These are phyloP conservation scores for Tachysurus vachellii DNA, from an alignment of 2,113 vertebrate species.

Conservation along the genomic window DNA sequence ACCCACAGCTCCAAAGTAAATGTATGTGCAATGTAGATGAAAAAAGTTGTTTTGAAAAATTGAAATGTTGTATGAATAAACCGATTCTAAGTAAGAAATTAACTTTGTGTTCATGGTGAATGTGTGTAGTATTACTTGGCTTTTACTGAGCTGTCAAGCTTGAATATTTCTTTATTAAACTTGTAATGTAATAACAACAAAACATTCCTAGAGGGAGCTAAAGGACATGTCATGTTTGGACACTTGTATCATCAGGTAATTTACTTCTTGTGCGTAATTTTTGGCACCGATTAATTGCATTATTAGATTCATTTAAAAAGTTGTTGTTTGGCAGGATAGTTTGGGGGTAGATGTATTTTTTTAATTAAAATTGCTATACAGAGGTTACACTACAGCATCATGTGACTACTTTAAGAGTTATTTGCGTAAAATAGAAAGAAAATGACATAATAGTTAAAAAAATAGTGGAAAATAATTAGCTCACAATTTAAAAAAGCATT, in stretches of 20 bases:
- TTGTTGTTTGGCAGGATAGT: background rate
- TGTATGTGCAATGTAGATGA: constrained; percentile 38
- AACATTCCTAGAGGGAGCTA: constrained; percentile 56
- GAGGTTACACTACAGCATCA: too few species aligned
- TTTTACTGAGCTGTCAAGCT: background rate
- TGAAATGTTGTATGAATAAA: constrained; percentile 43
- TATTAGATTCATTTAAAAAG: background rate
- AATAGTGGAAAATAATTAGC: too few species aligned
- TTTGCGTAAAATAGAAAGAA: too few species aligned
- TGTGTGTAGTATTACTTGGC: background rate
- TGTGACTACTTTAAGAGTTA: too few species aligned
- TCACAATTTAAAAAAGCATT: too few species aligned
- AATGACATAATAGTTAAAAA: too few species aligned
- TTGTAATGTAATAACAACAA: constrained; percentile 34
- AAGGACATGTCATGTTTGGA: background rate
- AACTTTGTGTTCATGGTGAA: constrained; percentile 34
- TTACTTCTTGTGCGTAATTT: background rate
- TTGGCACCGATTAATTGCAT: background rate
- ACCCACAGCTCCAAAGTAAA: constrained; percentile 13
- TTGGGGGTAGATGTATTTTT: background rate
- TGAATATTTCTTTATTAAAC: background rate
- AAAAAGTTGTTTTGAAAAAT: background rate
- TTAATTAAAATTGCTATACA: background rate
- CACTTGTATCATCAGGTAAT: background rate
- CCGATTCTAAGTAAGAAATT: constrained; percentile 22